phyloP scores from a whole-genome alignment of 1,140 invertebrate species.

The Riptortus pedestris region DNA sequence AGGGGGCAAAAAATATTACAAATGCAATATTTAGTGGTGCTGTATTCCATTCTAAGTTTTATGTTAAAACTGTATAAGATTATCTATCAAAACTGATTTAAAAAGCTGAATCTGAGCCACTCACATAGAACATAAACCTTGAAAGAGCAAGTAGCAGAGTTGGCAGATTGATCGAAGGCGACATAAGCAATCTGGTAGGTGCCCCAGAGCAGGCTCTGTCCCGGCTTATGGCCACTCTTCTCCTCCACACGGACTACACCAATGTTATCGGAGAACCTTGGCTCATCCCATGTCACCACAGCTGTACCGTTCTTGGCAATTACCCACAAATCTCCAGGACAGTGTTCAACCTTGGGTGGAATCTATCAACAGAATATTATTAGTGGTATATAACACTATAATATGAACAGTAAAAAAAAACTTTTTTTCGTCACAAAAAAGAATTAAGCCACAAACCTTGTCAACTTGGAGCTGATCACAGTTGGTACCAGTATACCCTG shows the following conservation, averaged over 20 bases:
- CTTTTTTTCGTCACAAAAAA: no score
- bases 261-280: conserved; percentile 80
- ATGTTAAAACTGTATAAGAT: no score
- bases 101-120: conserved; percentile 37
- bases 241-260: conserved; percentile 68
- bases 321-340: conserved; percentile 87
- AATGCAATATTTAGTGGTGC: no score
- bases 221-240: conserved; percentile 75
- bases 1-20: no score
- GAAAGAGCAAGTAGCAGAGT: conserved; percentile 84
- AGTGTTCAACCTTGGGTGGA: conserved; percentile 75
- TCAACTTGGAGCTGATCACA: conserved; percentile 76
- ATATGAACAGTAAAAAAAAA: no score
- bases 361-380: conserved; percentile 38
- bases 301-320: conserved; percentile 85
- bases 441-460: no score
- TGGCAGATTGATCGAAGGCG: conserved; percentile 81
- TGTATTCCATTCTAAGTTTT: no score
- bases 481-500: conserved; percentile 70
- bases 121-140: conserved; percentile 83
- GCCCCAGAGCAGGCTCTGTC: conserved; percentile 86
- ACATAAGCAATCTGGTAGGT: conserved; percentile 88
- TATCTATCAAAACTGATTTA: no score
- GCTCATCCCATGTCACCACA: conserved; percentile 88
- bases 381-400: not conserved